A percentile compares a stretch with the other conserved stretches of the same genome.
Evolutionary conservation across 2,113 vertebrate genomes (phyloP).

Genomic region (Spilogale gracilis): DNA sequence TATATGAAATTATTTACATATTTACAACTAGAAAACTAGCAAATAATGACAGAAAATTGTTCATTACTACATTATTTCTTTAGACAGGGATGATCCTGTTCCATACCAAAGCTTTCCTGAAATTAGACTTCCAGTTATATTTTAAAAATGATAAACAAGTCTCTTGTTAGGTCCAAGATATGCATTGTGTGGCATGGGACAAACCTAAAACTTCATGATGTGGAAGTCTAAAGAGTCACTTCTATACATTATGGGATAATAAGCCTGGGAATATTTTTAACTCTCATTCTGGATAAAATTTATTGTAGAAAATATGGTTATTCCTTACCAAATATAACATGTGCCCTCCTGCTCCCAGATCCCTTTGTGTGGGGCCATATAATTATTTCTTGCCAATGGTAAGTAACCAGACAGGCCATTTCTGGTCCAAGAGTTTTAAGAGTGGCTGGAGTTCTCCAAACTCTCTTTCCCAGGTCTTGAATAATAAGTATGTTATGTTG

Average conservation of each 20-base stretch:
- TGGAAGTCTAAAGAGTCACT: neutral
- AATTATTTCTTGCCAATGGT: neutral
- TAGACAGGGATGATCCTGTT: neutral
- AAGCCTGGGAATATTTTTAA: neutral
- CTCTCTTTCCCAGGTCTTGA: neutral
- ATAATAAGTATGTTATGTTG: neutral
- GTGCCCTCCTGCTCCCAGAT: neutral
- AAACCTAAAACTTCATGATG: neutral
- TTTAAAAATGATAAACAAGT: neutral
- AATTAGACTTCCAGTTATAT: neutral
- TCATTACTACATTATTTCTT: neutral
- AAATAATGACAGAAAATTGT: neutral
- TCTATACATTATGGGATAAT: neutral
- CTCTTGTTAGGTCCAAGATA: neutral
- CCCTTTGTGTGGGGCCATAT: neutral
- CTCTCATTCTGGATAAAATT: neutral
- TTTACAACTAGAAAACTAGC: neutral
- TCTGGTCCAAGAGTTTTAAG: neutral
- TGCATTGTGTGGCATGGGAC: neutral
- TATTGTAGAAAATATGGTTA: neutral
- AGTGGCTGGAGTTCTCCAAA: neutral
- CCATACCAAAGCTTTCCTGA: neutral
- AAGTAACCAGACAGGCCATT: neutral
- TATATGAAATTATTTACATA: slow-evolving; percentile 22
- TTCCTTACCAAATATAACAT: neutral